Percentiles rank a stretch among this genome's conserved stretches.
These are phyloP conservation scores for Drosophila mauritiana DNA, from an alignment of 1,140 invertebrate species.

Conservation along the genomic window DNA sequence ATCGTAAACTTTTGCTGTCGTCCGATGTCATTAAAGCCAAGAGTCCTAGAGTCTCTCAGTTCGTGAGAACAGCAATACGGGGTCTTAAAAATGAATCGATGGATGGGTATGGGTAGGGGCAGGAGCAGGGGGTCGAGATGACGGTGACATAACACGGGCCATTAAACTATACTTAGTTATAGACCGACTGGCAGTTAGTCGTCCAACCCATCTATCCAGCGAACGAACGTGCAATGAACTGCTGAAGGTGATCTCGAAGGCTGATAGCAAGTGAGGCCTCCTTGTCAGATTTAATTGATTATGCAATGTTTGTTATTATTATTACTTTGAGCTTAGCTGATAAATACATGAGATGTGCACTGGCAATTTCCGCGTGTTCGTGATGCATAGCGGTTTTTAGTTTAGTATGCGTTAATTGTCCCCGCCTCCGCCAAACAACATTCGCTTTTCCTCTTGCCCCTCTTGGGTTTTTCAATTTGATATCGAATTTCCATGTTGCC, in stretches of 20 bases:
- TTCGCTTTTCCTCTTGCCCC: background rate
- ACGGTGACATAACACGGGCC: slow-evolving; percentile 48
- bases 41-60: slow-evolving; percentile 26
- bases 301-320: slow-evolving; percentile 54
- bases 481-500: slow-evolving; percentile 59
- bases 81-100: slow-evolving; percentile 1
- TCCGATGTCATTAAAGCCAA: slow-evolving; percentile 36
- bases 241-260: slow-evolving; percentile 51
- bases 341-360: slow-evolving; percentile 11
- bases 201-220: slow-evolving; percentile 1
- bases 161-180: slow-evolving; percentile 47
- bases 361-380: slow-evolving; percentile 40
- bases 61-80: slow-evolving; percentile 54
- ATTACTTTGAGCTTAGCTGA: slow-evolving; percentile 8
- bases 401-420: slow-evolving; percentile 44
- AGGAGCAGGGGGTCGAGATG: background rate
- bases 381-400: slow-evolving; percentile 22
- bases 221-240: slow-evolving; percentile 51
- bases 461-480: slow-evolving; percentile 27
- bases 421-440: slow-evolving; percentile 1
- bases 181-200: slow-evolving; percentile 5
- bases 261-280: slow-evolving; percentile 34
- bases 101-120: background rate
- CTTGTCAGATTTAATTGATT: slow-evolving; percentile 50
- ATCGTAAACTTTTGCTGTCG: slow-evolving; percentile 42